These are phyloP conservation scores for Epinotia demarniana DNA, from an alignment of 2,888 invertebrate species.

Conservation along the genomic window DNA sequence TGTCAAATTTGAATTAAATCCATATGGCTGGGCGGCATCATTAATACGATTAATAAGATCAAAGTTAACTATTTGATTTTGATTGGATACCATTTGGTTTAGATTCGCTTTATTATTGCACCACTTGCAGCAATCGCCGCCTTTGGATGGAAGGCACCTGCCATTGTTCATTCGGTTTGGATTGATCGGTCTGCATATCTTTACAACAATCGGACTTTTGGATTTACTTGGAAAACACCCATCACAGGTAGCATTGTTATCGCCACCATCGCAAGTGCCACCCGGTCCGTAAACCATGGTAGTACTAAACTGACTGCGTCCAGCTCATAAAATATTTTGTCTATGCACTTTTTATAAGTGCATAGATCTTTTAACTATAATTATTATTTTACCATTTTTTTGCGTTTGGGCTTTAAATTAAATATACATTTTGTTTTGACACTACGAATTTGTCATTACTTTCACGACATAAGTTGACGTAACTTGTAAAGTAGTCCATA, in stretches of 20 bases:
- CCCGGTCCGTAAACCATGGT: conserved; percentile 18
- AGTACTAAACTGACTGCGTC: neutral
- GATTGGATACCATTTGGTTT: conserved; percentile 5
- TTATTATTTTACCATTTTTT: conserved; percentile 28
- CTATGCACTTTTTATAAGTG: conserved; percentile 6
- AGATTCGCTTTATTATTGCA: neutral
- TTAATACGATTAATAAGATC: conserved; percentile 25
- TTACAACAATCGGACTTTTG: conserved; percentile 17
- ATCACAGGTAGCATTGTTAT: neutral
- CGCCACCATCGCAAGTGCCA: neutral
- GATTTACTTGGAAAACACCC: conserved; percentile 11
- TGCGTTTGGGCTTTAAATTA: neutral
- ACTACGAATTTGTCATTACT: neutral
- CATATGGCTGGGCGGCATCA: neutral
- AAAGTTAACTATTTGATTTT: conserved; percentile 23
- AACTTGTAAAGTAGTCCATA: too few relatives aligned
- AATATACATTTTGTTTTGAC: conserved; percentile 13
- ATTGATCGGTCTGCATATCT: conserved; percentile 19
- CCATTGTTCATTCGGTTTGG: conserved; percentile 8
- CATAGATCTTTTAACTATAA: neutral
- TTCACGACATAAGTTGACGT: neutral
- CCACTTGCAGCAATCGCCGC: conserved; percentile 14
- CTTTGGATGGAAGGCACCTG: neutral
- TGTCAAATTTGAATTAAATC: neutral
- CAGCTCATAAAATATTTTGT: neutral